A percentile compares a stretch with the other conserved stretches of the same genome.
Evolutionary conservation across 2,888 invertebrate genomes (phyloP).

Genomic region (Polyommatus icarus): DNA sequence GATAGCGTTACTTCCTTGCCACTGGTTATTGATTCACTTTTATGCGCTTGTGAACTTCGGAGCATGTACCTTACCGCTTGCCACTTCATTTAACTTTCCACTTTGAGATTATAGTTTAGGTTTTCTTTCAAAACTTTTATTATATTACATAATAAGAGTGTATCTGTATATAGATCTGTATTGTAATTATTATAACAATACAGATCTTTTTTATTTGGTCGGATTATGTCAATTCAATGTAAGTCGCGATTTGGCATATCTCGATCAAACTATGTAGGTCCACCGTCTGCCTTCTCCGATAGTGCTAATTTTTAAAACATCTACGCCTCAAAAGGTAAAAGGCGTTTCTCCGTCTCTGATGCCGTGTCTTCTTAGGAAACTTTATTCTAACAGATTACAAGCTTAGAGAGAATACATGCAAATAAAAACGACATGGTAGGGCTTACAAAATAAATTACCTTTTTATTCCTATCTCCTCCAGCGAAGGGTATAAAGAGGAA

Average conservation of each 20-base stretch:
- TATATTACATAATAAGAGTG: too few species aligned
- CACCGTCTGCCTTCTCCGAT: too few species aligned
- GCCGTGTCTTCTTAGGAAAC: neutral
- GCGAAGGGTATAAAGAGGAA: neutral
- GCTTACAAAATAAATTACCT: neutral
- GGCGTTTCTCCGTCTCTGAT: neutral
- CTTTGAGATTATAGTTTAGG: neutral
- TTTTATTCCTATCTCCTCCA: slow-evolving; percentile 1
- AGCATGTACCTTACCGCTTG: neutral
- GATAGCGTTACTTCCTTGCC: slow-evolving; percentile 26
- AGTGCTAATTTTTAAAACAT: neutral
- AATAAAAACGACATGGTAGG: neutral
- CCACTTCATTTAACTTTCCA: neutral
- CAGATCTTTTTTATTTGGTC: too few species aligned
- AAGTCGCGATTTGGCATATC: too few species aligned
- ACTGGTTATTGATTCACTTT: slow-evolving; percentile 28
- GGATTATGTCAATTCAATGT: too few species aligned
- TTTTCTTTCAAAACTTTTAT: too few species aligned
- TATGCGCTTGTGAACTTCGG: neutral
- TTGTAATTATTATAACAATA: too few species aligned
- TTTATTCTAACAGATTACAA: neutral
- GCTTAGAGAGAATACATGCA: neutral
- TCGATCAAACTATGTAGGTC: too few species aligned
- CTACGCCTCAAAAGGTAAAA: neutral
- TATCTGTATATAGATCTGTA: too few species aligned